Percentiles rank a stretch among this genome's conserved stretches.
Evolutionary conservation across 1,140 invertebrate species (phyloP).

Genomic region (Drosophila seguyi): DNA sequence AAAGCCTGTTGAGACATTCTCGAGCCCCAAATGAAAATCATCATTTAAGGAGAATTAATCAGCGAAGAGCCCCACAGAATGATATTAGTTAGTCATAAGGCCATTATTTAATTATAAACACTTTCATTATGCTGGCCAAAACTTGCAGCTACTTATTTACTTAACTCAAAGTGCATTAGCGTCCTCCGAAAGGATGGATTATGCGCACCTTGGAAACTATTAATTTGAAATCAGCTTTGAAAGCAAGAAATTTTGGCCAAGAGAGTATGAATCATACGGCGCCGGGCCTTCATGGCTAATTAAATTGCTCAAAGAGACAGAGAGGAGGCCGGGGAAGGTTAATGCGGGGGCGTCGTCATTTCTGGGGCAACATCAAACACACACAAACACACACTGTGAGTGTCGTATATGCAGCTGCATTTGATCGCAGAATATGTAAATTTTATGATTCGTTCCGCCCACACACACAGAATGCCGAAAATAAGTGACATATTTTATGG

Average conservation of each 20-base stretch:
- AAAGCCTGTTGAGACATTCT: conserved; percentile 35
- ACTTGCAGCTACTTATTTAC: conserved; percentile 6
- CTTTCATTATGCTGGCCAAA: conserved; percentile 1
- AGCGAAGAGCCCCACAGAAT: not conserved
- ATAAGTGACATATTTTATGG: conserved; percentile 44
- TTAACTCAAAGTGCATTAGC: conserved; percentile 16
- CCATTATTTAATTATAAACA: conserved; percentile 9
- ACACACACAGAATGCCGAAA: conserved; percentile 60
- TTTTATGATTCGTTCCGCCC: conserved; percentile 58
- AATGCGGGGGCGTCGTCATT: conserved; percentile 73
- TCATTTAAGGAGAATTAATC: conserved; percentile 16
- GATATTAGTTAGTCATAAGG: conserved; percentile 4
- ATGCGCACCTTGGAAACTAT: conserved; percentile 3
- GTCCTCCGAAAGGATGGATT: not conserved
- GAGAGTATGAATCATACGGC: conserved; percentile 34
- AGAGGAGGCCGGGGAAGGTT: conserved; percentile 59
- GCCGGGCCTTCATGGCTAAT: conserved; percentile 78
- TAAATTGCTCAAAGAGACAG: conserved; percentile 62
- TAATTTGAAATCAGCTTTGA: conserved; percentile 17
- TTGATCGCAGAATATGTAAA: conserved; percentile 61
- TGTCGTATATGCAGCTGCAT: conserved; percentile 56
- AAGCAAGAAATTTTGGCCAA: conserved; percentile 25
- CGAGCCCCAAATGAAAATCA: conserved; percentile 7
- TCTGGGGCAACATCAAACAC: conserved; percentile 61
- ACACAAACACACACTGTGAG: no score